Base-by-base conservation (phyloP, 2,888 invertebrate species). In the Adelphocoris suturalis region DNA sequence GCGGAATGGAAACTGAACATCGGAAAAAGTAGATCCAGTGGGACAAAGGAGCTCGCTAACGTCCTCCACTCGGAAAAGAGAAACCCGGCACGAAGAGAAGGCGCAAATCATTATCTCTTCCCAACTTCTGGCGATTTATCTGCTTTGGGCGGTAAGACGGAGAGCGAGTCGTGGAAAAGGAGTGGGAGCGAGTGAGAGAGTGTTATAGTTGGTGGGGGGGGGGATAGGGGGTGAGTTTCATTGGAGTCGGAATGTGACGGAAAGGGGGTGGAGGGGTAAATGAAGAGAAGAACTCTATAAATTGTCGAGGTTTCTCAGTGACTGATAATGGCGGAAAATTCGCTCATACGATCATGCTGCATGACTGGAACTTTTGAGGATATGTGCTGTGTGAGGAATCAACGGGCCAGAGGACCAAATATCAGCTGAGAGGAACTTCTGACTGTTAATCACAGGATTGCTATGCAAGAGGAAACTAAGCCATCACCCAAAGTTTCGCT, bases 271-370 rank as follows among this genome's bases (percentile, higher is more conserved):
- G 23, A 14, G 27, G 61, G 85, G 52, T 88, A 88, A 88, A 88
- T 88, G 76, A 88, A 88, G 88, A 86, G 86, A 76, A 88, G 88
- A 88, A 88, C 88, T 88, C 88, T 88, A 88, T 88, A 88, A 88
- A 88, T 88, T 88, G 88, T 55, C 76, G 88, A 55, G 88, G 80
- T 80, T 88, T 55, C 88, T 19, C 80, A 68, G 76, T 37, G 88
- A 78, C 88, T 78, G 88, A 88, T 88, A 88, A 88, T 88, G 88
- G 88, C 57, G 78, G 78, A 87, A 78, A 78, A 78, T 55, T n/a
- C n/a, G n/a, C n/a, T n/a, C n/a, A n/a, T n/a, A n/a, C n/a, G n/a
- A n/a, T n/a, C n/a, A n/a, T n/a, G n/a, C n/a, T n/a, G n/a, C n/a
- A n/a, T n/a, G n/a, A n/a, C n/a, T n/a, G n/a, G n/a, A n/a, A n/a